These are phyloP conservation scores for Trachelus tabidus DNA, from an alignment of 2,888 invertebrate species.

Conservation along the genomic window DNA sequence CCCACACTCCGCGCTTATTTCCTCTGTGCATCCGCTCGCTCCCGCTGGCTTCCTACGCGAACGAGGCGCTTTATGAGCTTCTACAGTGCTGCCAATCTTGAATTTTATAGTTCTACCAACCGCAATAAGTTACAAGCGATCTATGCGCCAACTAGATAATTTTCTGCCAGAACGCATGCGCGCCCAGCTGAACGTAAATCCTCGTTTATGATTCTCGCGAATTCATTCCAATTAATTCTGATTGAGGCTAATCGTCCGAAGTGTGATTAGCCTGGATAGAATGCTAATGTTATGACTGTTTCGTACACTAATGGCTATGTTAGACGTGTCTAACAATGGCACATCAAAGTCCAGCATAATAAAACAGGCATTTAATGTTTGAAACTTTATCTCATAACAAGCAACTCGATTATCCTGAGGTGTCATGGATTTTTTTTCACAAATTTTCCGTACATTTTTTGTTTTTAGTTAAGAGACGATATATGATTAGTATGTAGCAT, in stretches of 20 bases:
- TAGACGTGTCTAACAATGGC: not conserved
- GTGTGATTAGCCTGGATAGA: not conserved
- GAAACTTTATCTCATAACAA: not conserved
- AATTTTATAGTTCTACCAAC: not conserved
- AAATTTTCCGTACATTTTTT: not conserved
- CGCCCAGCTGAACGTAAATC: not conserved
- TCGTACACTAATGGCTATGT: not conserved
- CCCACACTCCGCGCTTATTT: conserved; percentile 17
- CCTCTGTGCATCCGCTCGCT: conserved; percentile 16
- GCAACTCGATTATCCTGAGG: not conserved
- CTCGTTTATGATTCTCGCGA: not conserved
- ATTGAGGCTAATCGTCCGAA: not conserved
- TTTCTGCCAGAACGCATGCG: not conserved
- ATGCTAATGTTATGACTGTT: not conserved
- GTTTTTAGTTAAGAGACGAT: not conserved
- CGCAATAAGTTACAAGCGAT: not conserved
- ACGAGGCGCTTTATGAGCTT: not conserved
- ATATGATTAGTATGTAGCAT: not conserved
- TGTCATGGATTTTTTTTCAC: not conserved
- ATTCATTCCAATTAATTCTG: not conserved
- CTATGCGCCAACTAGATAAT: not conserved
- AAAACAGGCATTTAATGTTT: not conserved
- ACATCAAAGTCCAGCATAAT: not conserved
- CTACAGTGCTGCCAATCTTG: conserved; percentile 1
- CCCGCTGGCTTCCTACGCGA: conserved; percentile 1